Percentiles rank a stretch among this genome's conserved stretches.
Evolutionary conservation across 2,888 invertebrate genomes (phyloP).

Genomic region (Monoplex corrugatus): DNA sequence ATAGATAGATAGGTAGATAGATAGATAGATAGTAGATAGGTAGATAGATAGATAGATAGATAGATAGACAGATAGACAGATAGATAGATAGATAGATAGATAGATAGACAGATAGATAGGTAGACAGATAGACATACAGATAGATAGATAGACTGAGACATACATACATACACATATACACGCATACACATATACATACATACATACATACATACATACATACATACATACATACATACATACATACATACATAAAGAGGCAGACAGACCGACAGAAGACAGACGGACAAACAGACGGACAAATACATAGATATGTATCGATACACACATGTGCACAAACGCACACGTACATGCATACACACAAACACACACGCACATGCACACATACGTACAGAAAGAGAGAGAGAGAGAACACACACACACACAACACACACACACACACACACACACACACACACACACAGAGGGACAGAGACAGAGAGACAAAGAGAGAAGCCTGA

Average conservation of each 20-base stretch:
- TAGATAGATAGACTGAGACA: constrained; percentile 10
- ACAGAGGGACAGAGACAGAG: not conserved
- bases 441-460: constrained; percentile 35
- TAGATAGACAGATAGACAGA: too few relatives aligned
- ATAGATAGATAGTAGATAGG: too few relatives aligned
- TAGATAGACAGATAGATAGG: too few relatives aligned
- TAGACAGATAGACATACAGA: constrained; percentile 45
- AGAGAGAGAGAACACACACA: not conserved
- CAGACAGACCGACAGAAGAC: constrained; percentile 31
- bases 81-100: too few relatives aligned
- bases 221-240: constrained; percentile 34
- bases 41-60: too few relatives aligned
- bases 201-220: not conserved
- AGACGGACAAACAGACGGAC: not conserved
- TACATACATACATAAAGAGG: not conserved
- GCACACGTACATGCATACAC: constrained; percentile 10
- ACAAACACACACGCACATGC: constrained; percentile 15
- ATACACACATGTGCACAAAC: too few relatives aligned
- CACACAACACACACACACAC: constrained; percentile 23
- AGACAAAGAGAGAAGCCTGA: not conserved
- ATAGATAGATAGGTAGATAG: too few relatives aligned
- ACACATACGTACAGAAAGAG: not conserved
- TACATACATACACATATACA: constrained; percentile 4
- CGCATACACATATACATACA: not conserved
- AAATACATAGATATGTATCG: not conserved